Base-by-base conservation (phyloP, 2,888 invertebrate genomes). In the Synergus itoensis region DNA sequence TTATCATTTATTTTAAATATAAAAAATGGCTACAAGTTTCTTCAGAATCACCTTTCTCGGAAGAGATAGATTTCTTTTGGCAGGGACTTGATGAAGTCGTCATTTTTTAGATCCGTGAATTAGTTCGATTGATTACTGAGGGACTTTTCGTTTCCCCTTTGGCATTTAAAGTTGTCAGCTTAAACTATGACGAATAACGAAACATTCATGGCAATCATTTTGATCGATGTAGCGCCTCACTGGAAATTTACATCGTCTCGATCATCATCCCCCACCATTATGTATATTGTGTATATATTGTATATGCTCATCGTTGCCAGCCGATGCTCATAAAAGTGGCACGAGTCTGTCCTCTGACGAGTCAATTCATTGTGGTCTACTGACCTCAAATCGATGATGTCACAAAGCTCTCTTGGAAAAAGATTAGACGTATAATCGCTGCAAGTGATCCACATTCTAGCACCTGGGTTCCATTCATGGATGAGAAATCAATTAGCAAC, bases 311-410 rank as follows among this genome's bases (percentile, higher is more conserved):
- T 53, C 45, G 53, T 36, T 73, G 73, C 48, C 36, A 73, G 73
- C 11, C 36, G 48, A 36, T 45, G 36, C 53, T 73, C 53, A 16
- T 77, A 77, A 65, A 77, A 48, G 77, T 77, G 53, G 65, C 65
- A 77, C 77, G 65, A 63, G 65, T 65, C 64, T 11, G 21, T n/a
- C 65, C 77, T 73, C 73, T 87, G 87, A 87, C 88, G 88, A 89
- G 87, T 89, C 89, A 89, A 89, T 89, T 87, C 87, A 88, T 88
- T 85, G 86, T 85, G 88, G 87, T 86, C 88, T 86, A 89, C 85
- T 88, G 88, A 88, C 88, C 88, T 88, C 85, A 86, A 88, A 87
- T 64, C 85, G 80, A 82, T 88, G 88, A 88, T 87, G 87, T 89
- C 89, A 88, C 81, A 43, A 81, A n/a, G 79, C 63, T 80, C 76